These are phyloP conservation scores for Nothocercus nigrocapillus DNA, from an alignment of 2,113 vertebrate genomes.

Conservation along the genomic window DNA sequence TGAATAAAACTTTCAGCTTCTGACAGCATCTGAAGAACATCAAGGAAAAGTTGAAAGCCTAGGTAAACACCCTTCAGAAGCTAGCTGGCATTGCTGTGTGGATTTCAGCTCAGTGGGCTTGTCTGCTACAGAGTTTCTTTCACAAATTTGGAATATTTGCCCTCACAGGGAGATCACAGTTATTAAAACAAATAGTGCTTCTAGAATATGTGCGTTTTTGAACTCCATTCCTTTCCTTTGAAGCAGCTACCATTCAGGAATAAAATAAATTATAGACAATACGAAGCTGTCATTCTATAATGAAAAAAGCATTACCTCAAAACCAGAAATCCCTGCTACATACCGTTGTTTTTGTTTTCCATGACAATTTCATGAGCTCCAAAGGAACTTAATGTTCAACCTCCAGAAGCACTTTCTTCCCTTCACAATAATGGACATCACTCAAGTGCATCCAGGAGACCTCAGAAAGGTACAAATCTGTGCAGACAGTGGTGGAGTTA, in stretches of 20 bases:
- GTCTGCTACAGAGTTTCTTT: not conserved
- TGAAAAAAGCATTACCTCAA: not conserved
- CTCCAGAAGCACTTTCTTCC: not conserved
- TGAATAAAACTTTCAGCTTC: slow-evolving; percentile 29
- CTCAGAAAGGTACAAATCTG: not conserved
- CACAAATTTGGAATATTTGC: not conserved
- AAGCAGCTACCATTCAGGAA: not conserved
- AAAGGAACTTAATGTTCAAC: not conserved
- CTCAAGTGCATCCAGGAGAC: not conserved
- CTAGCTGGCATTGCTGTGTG: not conserved
- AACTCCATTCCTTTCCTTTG: not conserved
- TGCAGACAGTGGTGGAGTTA: not conserved
- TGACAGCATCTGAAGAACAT: not conserved
- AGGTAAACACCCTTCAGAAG: not conserved
- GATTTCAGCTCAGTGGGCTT: not conserved
- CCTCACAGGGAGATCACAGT: not conserved
- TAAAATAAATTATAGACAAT: not conserved
- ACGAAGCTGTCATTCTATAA: not conserved
- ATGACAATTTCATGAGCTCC: not conserved
- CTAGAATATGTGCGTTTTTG: not conserved
- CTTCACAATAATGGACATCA: not conserved
- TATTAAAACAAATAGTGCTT: not conserved
- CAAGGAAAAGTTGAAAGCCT: not conserved
- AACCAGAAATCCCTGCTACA: not conserved
- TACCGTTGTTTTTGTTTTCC: not conserved